Conservation (phyloP, 2,888 invertebrate species). For the Luffia ferchaultella region DNA sequence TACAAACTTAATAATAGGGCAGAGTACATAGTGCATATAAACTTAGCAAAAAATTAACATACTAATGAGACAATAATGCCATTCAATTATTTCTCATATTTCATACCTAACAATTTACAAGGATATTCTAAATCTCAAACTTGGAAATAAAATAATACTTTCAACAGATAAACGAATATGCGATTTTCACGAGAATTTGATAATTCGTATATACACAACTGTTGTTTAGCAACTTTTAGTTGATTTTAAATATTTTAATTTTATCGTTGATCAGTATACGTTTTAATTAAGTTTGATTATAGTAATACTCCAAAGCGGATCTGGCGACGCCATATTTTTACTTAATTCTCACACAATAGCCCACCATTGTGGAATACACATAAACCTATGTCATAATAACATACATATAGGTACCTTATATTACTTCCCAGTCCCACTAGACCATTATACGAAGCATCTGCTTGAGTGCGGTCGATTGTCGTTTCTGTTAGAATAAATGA, state of each 20-base stretch:
- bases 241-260: not conserved
- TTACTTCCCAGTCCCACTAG: not conserved
- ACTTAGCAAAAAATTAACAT: conserved; percentile 32
- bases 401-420: not conserved
- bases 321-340: not conserved
- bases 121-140: conserved; percentile 34
- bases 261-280: not conserved
- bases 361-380: not conserved
- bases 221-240: not conserved
- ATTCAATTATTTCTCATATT: conserved; percentile 31
- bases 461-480: not conserved
- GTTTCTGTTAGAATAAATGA: not conserved
- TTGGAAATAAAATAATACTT: conserved; percentile 17
- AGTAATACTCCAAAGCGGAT: not conserved
- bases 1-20: conserved; percentile 2
- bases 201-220: conserved; percentile 41
- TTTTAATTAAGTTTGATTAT: too few species aligned
- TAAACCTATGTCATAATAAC: not conserved
- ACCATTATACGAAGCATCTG: not conserved
- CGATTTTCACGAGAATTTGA: conserved; percentile 27
- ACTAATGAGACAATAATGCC: conserved; percentile 44
- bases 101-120: conserved; percentile 53
- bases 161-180: conserved; percentile 24
- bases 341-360: not conserved
- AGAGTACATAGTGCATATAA: conserved; percentile 4